Conservation (phyloP, 2,113 vertebrate genomes). For the Lanius ludovicianus region DNA sequence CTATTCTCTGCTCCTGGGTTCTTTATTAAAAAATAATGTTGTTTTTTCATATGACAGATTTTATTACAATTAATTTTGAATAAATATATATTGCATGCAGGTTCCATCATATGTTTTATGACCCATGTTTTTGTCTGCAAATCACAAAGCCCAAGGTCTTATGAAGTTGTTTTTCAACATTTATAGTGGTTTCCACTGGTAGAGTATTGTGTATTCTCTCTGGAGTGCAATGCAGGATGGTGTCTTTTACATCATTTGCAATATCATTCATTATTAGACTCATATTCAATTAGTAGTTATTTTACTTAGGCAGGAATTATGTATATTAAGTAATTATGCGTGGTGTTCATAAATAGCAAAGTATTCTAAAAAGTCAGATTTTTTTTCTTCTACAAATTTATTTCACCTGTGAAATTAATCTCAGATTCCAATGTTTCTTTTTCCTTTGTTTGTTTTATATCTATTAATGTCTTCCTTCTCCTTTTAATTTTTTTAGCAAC, state of each 20-base stretch:
- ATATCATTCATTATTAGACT: not conserved
- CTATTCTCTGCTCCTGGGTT: not conserved
- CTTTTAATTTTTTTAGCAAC: not conserved
- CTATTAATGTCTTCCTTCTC: not conserved
- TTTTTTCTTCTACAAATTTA: not conserved
- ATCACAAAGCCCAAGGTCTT: accelerated
- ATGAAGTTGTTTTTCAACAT: not conserved
- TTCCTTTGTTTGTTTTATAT: not conserved
- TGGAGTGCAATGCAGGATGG: not conserved
- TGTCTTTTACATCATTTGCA: not conserved
- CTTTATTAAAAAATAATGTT: not conserved
- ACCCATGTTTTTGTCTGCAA: not conserved
- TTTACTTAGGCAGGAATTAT: not conserved
- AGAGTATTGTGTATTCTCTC: not conserved
- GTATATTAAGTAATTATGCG: not conserved
- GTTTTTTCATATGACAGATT: not conserved
- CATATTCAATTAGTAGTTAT: not conserved
- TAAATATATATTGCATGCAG: not conserved
- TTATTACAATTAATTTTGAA: not conserved
- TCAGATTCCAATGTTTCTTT: not conserved
- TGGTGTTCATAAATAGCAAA: not conserved
- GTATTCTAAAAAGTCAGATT: not conserved
- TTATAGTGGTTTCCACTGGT: not conserved
- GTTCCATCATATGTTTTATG: not conserved
- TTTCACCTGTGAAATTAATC: not conserved